Percentiles rank a stretch among this genome's conserved stretches.
Evolutionary conservation across 2,797 vertebrate species (phyloP).

Genomic region (Sciurus vulgaris): DNA sequence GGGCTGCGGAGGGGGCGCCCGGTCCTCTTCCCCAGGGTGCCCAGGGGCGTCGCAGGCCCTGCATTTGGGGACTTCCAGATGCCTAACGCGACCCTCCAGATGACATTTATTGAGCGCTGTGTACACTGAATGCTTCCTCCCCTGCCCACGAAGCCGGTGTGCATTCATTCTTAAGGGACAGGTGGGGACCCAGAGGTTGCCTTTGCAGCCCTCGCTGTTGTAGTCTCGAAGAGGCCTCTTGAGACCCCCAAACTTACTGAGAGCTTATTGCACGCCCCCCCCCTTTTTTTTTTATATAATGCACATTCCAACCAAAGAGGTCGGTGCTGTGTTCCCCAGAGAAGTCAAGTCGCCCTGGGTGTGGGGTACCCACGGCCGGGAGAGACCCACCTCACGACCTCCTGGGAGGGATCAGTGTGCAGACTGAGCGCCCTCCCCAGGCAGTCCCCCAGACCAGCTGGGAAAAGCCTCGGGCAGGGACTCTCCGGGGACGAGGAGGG

Average conservation of each 20-base stretch:
- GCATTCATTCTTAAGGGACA: background rate
- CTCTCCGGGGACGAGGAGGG: slow-evolving; percentile 61
- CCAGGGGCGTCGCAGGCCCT: background rate
- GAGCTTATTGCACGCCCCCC: background rate
- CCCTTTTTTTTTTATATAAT: background rate
- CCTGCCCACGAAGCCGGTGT: background rate
- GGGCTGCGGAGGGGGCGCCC: background rate
- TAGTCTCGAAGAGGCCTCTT: background rate
- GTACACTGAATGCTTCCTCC: background rate
- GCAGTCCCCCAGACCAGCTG: background rate
- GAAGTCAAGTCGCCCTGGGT: background rate
- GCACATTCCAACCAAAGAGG: background rate
- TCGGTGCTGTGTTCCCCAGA: background rate
- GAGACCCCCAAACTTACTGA: background rate
- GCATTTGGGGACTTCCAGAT: background rate
- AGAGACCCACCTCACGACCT: no score
- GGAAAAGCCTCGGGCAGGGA: slow-evolving; percentile 30
- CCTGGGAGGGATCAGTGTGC: background rate
- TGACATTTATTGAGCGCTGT: background rate
- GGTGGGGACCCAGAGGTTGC: background rate
- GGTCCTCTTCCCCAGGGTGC: rapidly evolving
- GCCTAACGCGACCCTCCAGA: background rate
- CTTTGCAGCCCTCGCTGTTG: background rate
- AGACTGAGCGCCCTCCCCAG: background rate
- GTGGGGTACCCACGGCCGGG: background rate